Conservation (phyloP, 2,888 invertebrate genomes). For the Heliconius ethilla region DNA sequence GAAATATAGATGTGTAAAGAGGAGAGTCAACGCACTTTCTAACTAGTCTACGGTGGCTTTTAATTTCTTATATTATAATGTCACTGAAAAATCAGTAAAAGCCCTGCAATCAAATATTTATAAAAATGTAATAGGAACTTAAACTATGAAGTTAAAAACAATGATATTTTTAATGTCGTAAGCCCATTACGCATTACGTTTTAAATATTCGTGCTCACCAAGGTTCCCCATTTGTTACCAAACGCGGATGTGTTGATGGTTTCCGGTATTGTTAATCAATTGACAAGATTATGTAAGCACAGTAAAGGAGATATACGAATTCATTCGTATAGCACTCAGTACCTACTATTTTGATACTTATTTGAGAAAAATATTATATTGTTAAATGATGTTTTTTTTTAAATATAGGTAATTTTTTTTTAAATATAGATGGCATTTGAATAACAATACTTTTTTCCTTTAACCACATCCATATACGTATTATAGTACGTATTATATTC, state of each 20-base stretch:
- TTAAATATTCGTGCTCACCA: constrained; percentile 13
- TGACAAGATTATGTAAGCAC: constrained; percentile 8
- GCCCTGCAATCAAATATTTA: background rate
- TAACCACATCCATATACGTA: no score
- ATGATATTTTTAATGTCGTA: constrained; percentile 2
- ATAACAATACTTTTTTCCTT: no score
- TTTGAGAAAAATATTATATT: background rate
- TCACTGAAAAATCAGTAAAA: no score
- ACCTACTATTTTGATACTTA: background rate
- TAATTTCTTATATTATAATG: background rate
- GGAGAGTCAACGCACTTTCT: background rate
- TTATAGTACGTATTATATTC: no score
- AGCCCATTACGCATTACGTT: constrained; percentile 14
- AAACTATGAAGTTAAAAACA: background rate
- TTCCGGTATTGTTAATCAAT: constrained; percentile 18
- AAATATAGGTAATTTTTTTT: no score
- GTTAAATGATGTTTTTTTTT: no score
- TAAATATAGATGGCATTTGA: no score
- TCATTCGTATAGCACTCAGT: background rate
- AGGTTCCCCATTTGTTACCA: constrained; percentile 22
- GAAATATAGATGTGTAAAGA: background rate
- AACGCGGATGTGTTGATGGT: constrained; percentile 5
- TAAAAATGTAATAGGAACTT: background rate
- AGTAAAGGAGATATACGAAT: background rate
- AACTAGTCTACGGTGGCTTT: background rate